Evolutionary conservation across 2,113 vertebrate genomes (phyloP).

Genomic region (Pelecanoides urinatrix): DNA sequence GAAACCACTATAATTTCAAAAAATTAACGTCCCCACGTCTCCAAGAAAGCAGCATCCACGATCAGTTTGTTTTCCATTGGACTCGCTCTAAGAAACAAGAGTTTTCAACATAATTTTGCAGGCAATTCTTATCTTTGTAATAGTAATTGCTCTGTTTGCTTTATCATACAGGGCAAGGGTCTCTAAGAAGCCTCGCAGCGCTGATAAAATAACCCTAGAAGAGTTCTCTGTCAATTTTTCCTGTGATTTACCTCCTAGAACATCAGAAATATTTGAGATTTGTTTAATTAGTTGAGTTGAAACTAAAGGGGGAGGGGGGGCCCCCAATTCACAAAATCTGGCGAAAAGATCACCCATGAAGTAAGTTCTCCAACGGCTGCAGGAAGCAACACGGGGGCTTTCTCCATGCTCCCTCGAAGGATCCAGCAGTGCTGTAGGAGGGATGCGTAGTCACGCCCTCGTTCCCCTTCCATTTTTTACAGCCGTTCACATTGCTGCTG

Average conservation of each 20-base stretch:
- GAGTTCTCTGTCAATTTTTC: neutral
- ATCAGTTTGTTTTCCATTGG: neutral
- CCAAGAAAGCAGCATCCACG: neutral
- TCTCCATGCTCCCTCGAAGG: neutral
- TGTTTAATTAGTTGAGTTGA: neutral
- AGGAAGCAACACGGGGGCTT: neutral
- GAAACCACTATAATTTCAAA: neutral
- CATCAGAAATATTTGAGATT: neutral
- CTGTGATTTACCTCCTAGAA: neutral
- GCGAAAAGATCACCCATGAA: neutral
- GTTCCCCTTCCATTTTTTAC: neutral
- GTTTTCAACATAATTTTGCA: neutral
- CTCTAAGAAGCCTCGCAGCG: neutral
- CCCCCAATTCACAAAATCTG: neutral
- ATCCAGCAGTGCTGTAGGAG: neutral
- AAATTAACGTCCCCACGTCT: neutral
- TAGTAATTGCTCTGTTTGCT: neutral
- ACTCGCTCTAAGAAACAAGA: neutral
- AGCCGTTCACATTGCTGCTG: neutral
- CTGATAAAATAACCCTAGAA: neutral
- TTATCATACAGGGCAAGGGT: neutral
- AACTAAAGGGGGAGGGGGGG: neutral
- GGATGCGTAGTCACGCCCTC: accelerated
- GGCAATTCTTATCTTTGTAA: neutral
- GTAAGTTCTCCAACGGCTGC: neutral